Base-by-base conservation (phyloP, 2,113 vertebrate species). In the Odobenus rosmarus region DNA sequence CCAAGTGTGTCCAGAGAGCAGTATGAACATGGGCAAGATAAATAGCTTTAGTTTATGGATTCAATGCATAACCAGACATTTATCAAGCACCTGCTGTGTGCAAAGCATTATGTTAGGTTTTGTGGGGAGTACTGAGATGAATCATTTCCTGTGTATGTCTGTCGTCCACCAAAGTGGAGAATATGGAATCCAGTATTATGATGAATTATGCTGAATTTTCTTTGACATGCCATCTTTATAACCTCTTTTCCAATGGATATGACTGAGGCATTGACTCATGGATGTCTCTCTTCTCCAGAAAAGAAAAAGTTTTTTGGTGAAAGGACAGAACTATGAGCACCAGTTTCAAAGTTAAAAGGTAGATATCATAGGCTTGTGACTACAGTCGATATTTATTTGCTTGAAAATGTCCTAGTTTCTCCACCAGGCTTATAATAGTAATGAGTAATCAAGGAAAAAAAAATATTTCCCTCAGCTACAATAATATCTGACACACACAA, bases 1-100 rank as follows among this genome's bases (percentile, higher is more conserved):
- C 84, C 36, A 97, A 98, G 98, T 3, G 96, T 99, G 55, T 95
- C 98, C 81, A 91, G 93, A 95, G 59, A 94, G 64, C 93, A 98
- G 92, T 98, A 98, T 0, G 98, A 98, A 2, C 98, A 98, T 76
- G 98, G 98, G 98, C 88, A 98, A 84, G 93, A 98, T 0, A 97
- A 96, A 85, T 93, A 97, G 76, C 95, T 96, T 94, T 98, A 98
- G 98, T 59, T 98, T 99, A 82, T 99, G 99, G 99, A 98, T 98
- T 1, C 99, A 99, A 55, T 6, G 23, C 28, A 77, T 19, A 59
- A 89, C 39, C 21, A 88, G 98, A 98, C 90, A 98, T 96, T 64
- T 99, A 92, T 33, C 26, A 67, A 67, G 7, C 51, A 76, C 26
- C 26, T 53, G 97, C 92, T 97, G 97, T 81, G 98, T 99, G 1